Evolutionary conservation across 2,113 vertebrate genomes (phyloP).

Genomic region (Girardinichthys multiradiatus): DNA sequence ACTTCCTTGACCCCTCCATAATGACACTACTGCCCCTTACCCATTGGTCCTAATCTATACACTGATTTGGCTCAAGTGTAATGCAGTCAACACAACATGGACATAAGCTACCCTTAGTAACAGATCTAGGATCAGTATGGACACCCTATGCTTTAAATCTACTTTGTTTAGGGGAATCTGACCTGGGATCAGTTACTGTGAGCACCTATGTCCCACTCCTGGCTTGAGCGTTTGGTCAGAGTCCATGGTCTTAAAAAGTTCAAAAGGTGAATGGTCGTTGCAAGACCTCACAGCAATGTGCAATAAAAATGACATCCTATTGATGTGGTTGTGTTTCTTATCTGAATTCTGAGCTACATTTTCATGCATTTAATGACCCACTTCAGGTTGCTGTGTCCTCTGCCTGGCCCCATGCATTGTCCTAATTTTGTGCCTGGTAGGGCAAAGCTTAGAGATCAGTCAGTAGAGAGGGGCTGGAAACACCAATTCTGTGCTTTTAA

Average conservation of each 20-base stretch:
- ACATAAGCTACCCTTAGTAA: slow-evolving; percentile 44
- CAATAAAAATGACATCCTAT: slow-evolving; percentile 86
- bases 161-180: slow-evolving; percentile 53
- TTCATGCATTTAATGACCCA: slow-evolving; percentile 38
- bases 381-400: slow-evolving; percentile 46
- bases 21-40: slow-evolving; percentile 65
- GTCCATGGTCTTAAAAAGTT: slow-evolving; percentile 61
- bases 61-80: slow-evolving; percentile 50
- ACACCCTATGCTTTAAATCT: slow-evolving; percentile 65
- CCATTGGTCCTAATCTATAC: slow-evolving; percentile 49
- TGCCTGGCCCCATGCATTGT: slow-evolving; percentile 37
- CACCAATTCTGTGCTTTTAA: slow-evolving; percentile 10
- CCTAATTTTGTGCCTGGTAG: slow-evolving; percentile 37
- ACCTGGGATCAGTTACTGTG: slow-evolving; percentile 59
- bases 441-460: slow-evolving; percentile 6
- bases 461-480: slow-evolving; percentile 15
- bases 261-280: slow-evolving; percentile 71
- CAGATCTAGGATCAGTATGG: slow-evolving; percentile 50
- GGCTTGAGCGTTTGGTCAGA: slow-evolving; percentile 70
- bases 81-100: slow-evolving; percentile 44
- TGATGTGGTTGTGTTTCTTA: slow-evolving; percentile 63
- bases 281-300: slow-evolving; percentile 87
- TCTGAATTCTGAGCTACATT: neutral
- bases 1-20: slow-evolving; percentile 46
- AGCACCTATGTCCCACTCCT: slow-evolving; percentile 54